These are phyloP conservation scores for Spheniscus mendiculus DNA, from an alignment of 2,113 vertebrate species.

Conservation along the genomic window DNA sequence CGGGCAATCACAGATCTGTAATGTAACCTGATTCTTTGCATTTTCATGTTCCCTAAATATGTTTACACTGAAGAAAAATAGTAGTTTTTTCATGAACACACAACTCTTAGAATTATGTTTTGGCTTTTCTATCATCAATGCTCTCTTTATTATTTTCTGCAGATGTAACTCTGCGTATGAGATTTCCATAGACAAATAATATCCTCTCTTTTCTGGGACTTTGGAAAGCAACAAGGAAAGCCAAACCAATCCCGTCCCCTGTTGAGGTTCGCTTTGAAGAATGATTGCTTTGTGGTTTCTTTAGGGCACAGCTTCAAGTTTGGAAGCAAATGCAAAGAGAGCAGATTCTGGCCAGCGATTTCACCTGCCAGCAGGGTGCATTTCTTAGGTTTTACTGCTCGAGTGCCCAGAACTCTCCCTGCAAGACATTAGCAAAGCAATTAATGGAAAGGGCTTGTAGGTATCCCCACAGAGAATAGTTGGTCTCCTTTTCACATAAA, in stretches of 20 bases:
- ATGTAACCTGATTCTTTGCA: neutral
- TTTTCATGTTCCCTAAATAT: neutral
- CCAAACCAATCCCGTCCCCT: neutral
- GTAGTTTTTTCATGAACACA: neutral
- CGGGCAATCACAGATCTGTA: neutral
- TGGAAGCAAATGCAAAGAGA: conserved; percentile 9
- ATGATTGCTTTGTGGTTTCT: conserved; percentile 37
- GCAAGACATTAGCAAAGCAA: neutral
- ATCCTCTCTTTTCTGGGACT: conserved; percentile 3
- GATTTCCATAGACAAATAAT: neutral
- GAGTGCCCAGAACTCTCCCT: neutral
- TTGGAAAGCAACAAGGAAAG: conserved; percentile 7
- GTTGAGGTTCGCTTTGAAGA: neutral
- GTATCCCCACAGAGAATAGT: neutral
- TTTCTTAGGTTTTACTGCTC: neutral
- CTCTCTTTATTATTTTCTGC: neutral
- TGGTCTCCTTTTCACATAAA: neutral
- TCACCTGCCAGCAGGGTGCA: conserved; percentile 12
- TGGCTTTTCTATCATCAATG: neutral
- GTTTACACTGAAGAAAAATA: neutral
- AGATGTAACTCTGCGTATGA: neutral
- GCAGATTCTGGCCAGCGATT: neutral
- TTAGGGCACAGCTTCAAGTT: neutral
- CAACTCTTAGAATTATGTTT: neutral
- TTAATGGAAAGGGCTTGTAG: neutral